Conservation (phyloP, 1,140 invertebrate genomes). For the Danaus plexippus region DNA sequence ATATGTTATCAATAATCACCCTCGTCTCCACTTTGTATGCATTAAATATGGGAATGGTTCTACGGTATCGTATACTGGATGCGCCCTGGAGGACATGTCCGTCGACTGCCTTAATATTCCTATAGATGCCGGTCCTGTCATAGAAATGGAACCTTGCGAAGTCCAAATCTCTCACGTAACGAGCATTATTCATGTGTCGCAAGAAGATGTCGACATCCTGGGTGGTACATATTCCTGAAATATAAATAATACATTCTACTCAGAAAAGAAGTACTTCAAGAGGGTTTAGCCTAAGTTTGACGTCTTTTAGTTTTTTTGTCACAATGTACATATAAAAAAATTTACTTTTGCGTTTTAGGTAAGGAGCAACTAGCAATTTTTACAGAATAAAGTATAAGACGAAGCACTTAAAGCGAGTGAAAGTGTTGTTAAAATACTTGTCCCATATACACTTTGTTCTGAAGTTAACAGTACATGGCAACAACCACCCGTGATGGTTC, state of each 20-base stretch:
- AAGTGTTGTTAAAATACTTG: no score
- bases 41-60: conserved; percentile 81
- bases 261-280: no score
- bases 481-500: no score
- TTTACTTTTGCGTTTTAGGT: no score
- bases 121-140: conserved; percentile 78
- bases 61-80: conserved; percentile 82
- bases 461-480: no score
- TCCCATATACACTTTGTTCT: no score
- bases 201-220: conserved; percentile 86
- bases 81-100: conserved; percentile 81
- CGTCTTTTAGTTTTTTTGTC: no score
- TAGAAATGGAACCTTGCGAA: conserved; percentile 88
- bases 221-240: conserved; percentile 81
- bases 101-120: conserved; percentile 72
- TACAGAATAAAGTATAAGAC: no score
- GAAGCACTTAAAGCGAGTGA: no score
- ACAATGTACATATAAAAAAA: no score
- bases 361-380: no score
- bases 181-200: conserved; percentile 89
- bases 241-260: background rate
- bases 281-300: no score
- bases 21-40: conserved; percentile 82
- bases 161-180: conserved; percentile 86
- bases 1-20: conserved; percentile 55